Conservation (phyloP, 2,797 vertebrate genomes). For the Scomberomorus guttatus region DNA sequence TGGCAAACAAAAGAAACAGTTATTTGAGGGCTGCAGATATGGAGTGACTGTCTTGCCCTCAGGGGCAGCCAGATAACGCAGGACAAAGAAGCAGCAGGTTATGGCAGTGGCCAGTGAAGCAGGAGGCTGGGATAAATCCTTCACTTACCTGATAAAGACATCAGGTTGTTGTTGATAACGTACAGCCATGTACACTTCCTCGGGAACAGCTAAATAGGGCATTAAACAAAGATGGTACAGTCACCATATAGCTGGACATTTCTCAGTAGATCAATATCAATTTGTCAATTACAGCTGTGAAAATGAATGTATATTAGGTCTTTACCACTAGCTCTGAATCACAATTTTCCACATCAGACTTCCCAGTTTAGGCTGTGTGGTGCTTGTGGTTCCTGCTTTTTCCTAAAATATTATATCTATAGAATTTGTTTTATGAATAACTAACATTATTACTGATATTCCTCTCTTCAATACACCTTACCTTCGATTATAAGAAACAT, state of each 20-base stretch:
- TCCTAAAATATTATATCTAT: too few species aligned
- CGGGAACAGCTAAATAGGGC: slow-evolving; percentile 91
- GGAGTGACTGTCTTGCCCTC: slow-evolving; percentile 46
- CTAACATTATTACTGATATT: too few species aligned
- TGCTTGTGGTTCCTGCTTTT: too few species aligned
- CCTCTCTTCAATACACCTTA: too few species aligned
- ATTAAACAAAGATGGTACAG: slow-evolving; percentile 26
- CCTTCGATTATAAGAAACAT: too few species aligned
- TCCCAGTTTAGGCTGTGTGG: too few species aligned
- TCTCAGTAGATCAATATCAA: neutral
- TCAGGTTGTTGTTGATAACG: slow-evolving; percentile 98
- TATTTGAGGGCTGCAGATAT: slow-evolving; percentile 59
- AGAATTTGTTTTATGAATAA: too few species aligned
- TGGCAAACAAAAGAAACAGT: slow-evolving; percentile 49
- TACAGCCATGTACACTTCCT: slow-evolving; percentile 98
- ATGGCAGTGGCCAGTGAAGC: slow-evolving; percentile 57
- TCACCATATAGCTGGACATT: slow-evolving; percentile 4
- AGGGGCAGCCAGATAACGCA: slow-evolving; percentile 63
- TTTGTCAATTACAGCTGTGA: neutral
- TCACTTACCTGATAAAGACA: slow-evolving; percentile 96
- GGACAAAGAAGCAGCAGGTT: slow-evolving; percentile 69
- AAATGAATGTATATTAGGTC: neutral
- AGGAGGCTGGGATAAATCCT: slow-evolving; percentile 24
- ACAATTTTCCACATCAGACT: too few species aligned
- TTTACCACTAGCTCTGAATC: too few species aligned